These are phyloP conservation scores for Cheilosia pagana DNA, from an alignment of 2,888 invertebrate species.

Conservation along the genomic window DNA sequence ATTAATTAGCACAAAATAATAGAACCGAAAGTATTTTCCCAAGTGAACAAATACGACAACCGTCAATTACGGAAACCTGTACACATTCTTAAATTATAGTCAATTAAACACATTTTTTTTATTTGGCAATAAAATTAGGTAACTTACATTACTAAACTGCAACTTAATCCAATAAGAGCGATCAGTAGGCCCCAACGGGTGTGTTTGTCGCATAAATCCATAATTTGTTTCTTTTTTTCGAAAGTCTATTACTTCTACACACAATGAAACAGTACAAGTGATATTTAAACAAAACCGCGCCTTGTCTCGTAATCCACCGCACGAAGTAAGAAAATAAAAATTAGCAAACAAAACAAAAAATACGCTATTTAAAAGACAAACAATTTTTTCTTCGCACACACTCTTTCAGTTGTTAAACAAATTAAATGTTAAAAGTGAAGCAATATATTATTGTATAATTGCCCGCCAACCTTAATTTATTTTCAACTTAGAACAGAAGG, in stretches of 20 bases:
- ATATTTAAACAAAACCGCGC: not conserved
- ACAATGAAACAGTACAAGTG: constrained; percentile 3
- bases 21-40: too few relatives aligned
- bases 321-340: constrained; percentile 7
- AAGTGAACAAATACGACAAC: too few relatives aligned
- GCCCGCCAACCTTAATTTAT: constrained; percentile 28
- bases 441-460: constrained; percentile 2
- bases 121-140: not conserved
- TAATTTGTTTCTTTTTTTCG: constrained; percentile 14
- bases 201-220: constrained; percentile 40
- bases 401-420: constrained; percentile 39
- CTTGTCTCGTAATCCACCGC: constrained; percentile 13
- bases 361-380: constrained; percentile 28
- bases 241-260: constrained; percentile 25
- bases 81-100: too few relatives aligned
- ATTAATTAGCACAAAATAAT: too few relatives aligned
- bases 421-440: constrained; percentile 8
- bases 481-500: constrained; percentile 4
- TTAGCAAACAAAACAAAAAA: constrained; percentile 41
- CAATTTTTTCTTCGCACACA: constrained; percentile 12
- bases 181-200: constrained; percentile 31
- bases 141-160: constrained; percentile 55
- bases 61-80: too few relatives aligned
- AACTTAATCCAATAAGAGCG: constrained; percentile 63
- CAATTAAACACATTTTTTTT: not conserved